A percentile compares a stretch with the other conserved stretches of the same genome.
Evolutionary conservation across 2,888 invertebrate genomes (phyloP).

Genomic region (Morinoia aosen): DNA sequence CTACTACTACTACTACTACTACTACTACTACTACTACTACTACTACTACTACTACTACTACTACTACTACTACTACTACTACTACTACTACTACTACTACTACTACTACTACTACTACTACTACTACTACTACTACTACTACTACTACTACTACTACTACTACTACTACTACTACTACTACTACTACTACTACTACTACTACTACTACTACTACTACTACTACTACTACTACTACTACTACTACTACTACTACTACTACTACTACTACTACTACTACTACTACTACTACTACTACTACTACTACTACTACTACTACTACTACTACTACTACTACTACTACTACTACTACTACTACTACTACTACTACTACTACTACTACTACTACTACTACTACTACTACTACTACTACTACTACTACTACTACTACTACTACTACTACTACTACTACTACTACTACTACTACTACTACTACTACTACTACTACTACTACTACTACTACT

Average conservation of each 20-base stretch:
- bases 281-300: neutral
- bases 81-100: neutral
- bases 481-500: conserved; percentile 44
- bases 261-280: conserved; percentile 5
- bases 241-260: neutral
- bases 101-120: neutral
- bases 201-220: neutral
- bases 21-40: neutral
- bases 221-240: neutral
- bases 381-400: conserved; percentile 1
- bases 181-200: neutral
- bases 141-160: neutral
- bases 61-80: neutral
- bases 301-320: neutral
- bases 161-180: neutral
- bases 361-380: neutral
- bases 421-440: neutral
- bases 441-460: conserved; percentile 39
- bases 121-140: neutral
- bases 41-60: neutral
- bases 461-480: conserved; percentile 44
- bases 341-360: conserved; percentile 16
- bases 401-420: neutral
- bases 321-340: neutral
- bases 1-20: neutral